Evolutionary conservation across 2,113 vertebrate genomes (phyloP), one percentile per base, ranked within the genome.

Genomic region (Mesitornis unicolor): DNA sequence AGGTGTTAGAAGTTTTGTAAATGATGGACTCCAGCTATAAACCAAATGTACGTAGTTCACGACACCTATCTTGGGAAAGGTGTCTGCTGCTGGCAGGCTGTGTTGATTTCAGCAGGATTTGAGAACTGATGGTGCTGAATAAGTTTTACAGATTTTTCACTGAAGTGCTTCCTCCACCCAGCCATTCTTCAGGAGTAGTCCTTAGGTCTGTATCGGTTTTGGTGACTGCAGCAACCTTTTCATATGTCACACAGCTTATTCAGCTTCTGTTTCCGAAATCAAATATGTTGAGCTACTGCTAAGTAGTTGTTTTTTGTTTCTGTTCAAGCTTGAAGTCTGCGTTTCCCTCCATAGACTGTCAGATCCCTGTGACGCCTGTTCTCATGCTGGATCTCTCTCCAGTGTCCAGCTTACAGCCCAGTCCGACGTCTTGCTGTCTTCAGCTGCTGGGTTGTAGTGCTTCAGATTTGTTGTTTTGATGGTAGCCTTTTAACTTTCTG

Each of bases 391-490:
- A 17, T 50, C 47, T 61, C 25, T 57, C 13, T 9, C 26, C 13
- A 6, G n/a, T 18, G 36, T 83, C 29, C 71, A 54, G 24, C 42
- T 45, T n/a, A 11, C 42, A 59, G 54, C 25, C 48, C 16, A 42
- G 7, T 29, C 1, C 0, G 4, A 4, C 11, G 5, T 45, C 7
- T 21, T 19, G 3, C 38, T 63, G 14, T 26, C 50, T 25, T 48
- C 43, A 28, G n/a, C 67, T 43, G n/a, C 57, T 45, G 25, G 22
- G 51, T 45, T 51, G 22, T 17, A 3, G 5, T 20, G 13, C 13
- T 60, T 33, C 54, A 17, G 31, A 29, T 36, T 29, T 26, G 8
- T 75, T 40, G 16, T 40, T 35, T 5, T 0, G 21, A 16, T 18
- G 25, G 33, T 15, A 73, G 45, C 74, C 18, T 51, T 56, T 56